A percentile compares a stretch with the other conserved stretches of the same genome.
phyloP scores from a whole-genome alignment of 2,113 vertebrate genomes.

The Puffinus mauretanicus region DNA sequence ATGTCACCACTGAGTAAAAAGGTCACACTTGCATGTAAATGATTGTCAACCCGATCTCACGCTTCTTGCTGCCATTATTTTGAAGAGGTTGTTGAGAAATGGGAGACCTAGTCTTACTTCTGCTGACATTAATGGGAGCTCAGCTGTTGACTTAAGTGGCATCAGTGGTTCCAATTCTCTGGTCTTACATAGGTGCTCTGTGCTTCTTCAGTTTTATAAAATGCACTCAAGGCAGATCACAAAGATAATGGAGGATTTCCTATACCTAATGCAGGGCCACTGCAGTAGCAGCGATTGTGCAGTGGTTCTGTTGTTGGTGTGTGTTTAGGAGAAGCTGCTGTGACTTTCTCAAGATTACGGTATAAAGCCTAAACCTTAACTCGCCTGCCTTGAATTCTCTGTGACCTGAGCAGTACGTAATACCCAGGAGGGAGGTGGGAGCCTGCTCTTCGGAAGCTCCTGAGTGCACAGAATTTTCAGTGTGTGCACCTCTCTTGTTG shows the following conservation, averaged over 20 bases:
- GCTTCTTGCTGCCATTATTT: not conserved
- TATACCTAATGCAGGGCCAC: not conserved
- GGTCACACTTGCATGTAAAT: conserved; percentile 59
- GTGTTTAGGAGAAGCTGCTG: not conserved
- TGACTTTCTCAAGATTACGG: not conserved
- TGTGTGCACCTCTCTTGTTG: not conserved
- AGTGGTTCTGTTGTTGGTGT: not conserved
- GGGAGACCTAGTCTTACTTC: not conserved
- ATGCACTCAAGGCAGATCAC: not conserved
- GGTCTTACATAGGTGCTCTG: not conserved
- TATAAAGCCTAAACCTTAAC: not conserved
- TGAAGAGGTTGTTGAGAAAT: not conserved
- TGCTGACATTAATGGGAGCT: not conserved
- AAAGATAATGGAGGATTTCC: not conserved
- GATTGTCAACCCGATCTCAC: conserved; percentile 10
- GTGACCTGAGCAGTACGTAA: not conserved
- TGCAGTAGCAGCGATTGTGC: not conserved
- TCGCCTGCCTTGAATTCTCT: not conserved
- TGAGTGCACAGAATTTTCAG: not conserved
- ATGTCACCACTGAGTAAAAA: conserved; percentile 58
- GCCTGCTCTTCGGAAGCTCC: not conserved
- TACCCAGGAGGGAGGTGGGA: not conserved
- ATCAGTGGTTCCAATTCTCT: not conserved
- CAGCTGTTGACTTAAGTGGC: not conserved
- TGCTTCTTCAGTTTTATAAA: not conserved